phyloP scores from a whole-genome alignment of 2,888 invertebrate genomes.

The Tholera decimalis region DNA sequence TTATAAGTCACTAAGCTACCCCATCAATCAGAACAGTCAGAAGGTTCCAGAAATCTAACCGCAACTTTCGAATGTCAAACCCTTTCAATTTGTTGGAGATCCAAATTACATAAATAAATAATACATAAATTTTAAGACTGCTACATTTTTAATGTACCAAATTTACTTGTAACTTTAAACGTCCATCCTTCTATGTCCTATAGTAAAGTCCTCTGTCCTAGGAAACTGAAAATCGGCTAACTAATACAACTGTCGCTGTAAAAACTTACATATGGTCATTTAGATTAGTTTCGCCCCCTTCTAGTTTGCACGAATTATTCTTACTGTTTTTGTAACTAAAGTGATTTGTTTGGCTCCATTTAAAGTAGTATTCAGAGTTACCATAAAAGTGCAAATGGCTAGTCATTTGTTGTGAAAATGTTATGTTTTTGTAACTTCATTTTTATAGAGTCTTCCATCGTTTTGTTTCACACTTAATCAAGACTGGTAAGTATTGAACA shows the following conservation, averaged over 20 bases:
- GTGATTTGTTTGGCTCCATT: constrained; percentile 8
- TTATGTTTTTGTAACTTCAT: constrained; percentile 25
- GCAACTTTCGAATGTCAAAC: constrained; percentile 13
- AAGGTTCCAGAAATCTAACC: constrained; percentile 21
- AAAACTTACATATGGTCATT: constrained; percentile 56
- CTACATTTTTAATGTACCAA: constrained; percentile 49
- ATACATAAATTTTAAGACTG: too few relatives aligned
- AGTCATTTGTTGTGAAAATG: constrained; percentile 19
- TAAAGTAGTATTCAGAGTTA: neutral
- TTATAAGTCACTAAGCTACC: constrained; percentile 20
- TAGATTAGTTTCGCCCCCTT: constrained; percentile 40
- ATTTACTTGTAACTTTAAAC: constrained; percentile 51
- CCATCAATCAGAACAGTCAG: constrained; percentile 33
- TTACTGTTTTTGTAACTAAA: constrained; percentile 24
- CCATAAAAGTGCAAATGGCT: constrained; percentile 16
- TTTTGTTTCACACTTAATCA: constrained; percentile 43
- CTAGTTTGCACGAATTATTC: constrained; percentile 36
- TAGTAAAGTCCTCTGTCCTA: constrained; percentile 49
- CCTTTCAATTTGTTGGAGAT: constrained; percentile 46
- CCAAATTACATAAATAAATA: too few relatives aligned
- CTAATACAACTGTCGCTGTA: constrained; percentile 36
- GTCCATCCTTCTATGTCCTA: constrained; percentile 23
- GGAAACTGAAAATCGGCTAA: constrained; percentile 49
- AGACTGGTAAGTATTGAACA: constrained; percentile 17
- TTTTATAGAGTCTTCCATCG: constrained; percentile 7